Evolutionary conservation across 2,888 invertebrate species (phyloP), one percentile per base, ranked within the genome.

Genomic region (Scrobipalpa costella): DNA sequence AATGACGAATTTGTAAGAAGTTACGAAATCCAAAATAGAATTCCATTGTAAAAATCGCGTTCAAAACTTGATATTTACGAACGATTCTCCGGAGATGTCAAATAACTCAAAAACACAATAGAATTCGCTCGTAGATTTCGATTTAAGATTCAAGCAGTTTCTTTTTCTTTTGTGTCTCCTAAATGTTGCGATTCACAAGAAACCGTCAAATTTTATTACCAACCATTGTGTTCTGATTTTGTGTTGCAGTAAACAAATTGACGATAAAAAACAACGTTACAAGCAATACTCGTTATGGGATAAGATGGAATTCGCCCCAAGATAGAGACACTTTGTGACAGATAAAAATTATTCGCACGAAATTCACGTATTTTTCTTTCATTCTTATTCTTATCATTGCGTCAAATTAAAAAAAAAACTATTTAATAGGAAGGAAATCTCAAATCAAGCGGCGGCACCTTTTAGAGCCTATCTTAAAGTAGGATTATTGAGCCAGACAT

Each of bases 91-190:
- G 11, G 27, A 34, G 33, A 55, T 8, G 34, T 55, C 55, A 55
- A 55, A 55, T 55, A 34, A 55, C n/a, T 34, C 34, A 55, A 34
- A 27, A 27, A n/a, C 8, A 55, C 55, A 55, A 55, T 34, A 33
- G 34, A n/a, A 49, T 6, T 8, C 19, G 34, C 34, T 34, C 34
- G 34, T 33, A 27, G 52, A 33, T 15, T 55, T 55, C 55, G 55
- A 55, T 55, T 55, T 55, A 55, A 55, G 55, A 55, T 15, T 34
- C 2, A 34, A 15, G 34, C n/a, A 15, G 55, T 34, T 55, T 55
- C 55, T n/a, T 55, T 34, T 55, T 55, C 55, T n/a, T 55, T 55
- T 55, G 55, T 55, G 15, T 34, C 15, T 55, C 15, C 7, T 5
- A 33, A 55, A 55, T 55, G n/a, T 33, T 27, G n/a, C 8, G 2